These are phyloP conservation scores for Macroramphosus scolopax DNA, from an alignment of 2,797 vertebrate species.

Conservation along the genomic window DNA sequence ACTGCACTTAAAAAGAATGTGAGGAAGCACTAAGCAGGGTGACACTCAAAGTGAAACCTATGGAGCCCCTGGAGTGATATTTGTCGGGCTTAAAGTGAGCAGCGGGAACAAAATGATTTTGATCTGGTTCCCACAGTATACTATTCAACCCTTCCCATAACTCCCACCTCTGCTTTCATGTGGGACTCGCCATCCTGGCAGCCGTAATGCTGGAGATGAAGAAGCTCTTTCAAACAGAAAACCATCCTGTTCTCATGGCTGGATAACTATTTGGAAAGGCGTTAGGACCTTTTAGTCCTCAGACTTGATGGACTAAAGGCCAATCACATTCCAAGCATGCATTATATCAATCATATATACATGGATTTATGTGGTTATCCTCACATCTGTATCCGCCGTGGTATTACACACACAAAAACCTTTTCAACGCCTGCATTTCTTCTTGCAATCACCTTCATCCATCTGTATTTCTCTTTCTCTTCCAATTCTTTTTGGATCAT, in stretches of 20 bases:
- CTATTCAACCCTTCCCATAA: too few relatives aligned
- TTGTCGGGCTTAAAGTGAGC: too few relatives aligned
- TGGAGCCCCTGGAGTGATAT: too few relatives aligned
- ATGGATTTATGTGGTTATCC: background rate
- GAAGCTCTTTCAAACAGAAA: background rate
- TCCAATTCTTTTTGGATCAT: conserved; percentile 6
- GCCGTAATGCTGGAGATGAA: too few relatives aligned
- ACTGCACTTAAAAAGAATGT: background rate
- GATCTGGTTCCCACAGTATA: too few relatives aligned
- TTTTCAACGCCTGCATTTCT: too few relatives aligned
- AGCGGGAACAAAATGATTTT: too few relatives aligned
- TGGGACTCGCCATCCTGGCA: too few relatives aligned
- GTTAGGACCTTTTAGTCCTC: background rate
- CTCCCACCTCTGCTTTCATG: too few relatives aligned
- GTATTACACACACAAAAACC: background rate
- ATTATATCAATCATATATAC: background rate
- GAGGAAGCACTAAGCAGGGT: too few relatives aligned
- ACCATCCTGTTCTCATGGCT: background rate
- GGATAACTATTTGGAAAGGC: background rate
- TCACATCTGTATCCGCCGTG: background rate
- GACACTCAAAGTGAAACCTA: too few relatives aligned
- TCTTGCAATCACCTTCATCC: too few relatives aligned
- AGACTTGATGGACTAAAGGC: background rate
- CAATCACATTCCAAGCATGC: conserved; percentile 1
- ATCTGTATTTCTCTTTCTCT: conserved; percentile 1